Evolutionary conservation across 2,113 vertebrate genomes (phyloP), one percentile per base, ranked within the genome.

Genomic region (Rhadina sibilatrix): DNA sequence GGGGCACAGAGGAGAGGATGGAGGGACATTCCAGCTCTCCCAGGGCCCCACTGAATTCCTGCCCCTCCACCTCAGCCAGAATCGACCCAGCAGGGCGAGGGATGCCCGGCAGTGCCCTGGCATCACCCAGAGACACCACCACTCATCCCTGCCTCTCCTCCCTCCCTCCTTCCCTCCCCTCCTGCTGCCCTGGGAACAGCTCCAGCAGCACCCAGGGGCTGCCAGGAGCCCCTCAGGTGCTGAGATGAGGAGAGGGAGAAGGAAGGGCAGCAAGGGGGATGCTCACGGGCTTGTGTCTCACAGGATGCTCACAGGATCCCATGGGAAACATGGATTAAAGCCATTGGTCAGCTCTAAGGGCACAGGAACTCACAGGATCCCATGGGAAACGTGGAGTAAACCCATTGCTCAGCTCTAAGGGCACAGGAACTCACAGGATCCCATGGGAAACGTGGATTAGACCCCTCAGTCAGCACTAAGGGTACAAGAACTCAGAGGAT

Each of bases 341-440:
- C 54, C 33, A 56, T 22, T 2, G 5, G 8, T 57, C 33, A 56
- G 31, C 19, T 9, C 54, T 56, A 10, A 56, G 31, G 31, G 19
- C 3, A 54, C 10, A 31, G 5, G 30, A 54, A 54, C 19, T 49
- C 57, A 21, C 0, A 52, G 42, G n/a, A 66, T 33, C 11, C 37
- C 0, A 0, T 5, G 1, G 24, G 35, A 57, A 57, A 46, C 1
- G 13, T 5, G 8, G 49, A 44, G 60, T 19, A 19, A 33, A 25
- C 2, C 9, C 28, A 24, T 4, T 2, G 3, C 6, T 15, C 0
- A 0, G 25, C 12, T 10, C 27, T 57, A 6, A 70, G 24, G 19
- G 38, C 1, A 21, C 0, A 11, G n/a, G 12, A 42, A n/a, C 12
- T 27, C 12, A 56, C 38, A 44, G 11, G 15, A 53, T 11, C 3